These are phyloP conservation scores for Scaptomyza caliginosa DNA, from an alignment of 2,888 invertebrate species.

Conservation along the genomic window DNA sequence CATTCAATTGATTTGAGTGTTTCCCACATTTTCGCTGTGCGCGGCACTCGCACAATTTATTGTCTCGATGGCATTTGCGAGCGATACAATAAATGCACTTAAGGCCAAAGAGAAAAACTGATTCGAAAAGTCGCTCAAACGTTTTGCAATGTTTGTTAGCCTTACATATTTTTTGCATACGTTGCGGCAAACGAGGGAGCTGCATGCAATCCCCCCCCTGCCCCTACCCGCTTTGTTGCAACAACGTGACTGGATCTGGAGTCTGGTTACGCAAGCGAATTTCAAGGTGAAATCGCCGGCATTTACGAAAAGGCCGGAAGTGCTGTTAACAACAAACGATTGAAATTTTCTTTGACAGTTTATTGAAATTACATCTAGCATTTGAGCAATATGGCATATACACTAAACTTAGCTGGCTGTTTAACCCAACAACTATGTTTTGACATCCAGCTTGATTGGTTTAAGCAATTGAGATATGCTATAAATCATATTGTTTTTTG, in stretches of 20 bases:
- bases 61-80: background rate
- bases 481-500: background rate
- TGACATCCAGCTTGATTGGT: slow-evolving; percentile 9
- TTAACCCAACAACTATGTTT: slow-evolving; percentile 5
- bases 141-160: slow-evolving; percentile 54
- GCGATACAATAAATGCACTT: slow-evolving; percentile 45
- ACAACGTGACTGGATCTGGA: slow-evolving; percentile 26
- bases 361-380: slow-evolving; percentile 47
- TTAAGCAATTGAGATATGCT: background rate
- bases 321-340: slow-evolving; percentile 26
- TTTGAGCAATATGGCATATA: slow-evolving; percentile 30
- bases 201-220: background rate
- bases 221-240: background rate
- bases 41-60: slow-evolving; percentile 39
- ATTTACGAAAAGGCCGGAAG: slow-evolving; percentile 45
- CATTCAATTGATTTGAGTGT: slow-evolving; percentile 17
- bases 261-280: slow-evolving; percentile 56
- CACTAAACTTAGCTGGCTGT: background rate
- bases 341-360: slow-evolving; percentile 42
- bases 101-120: slow-evolving; percentile 7
- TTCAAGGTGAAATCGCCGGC: slow-evolving; percentile 73
- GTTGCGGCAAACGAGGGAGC: slow-evolving; percentile 7
- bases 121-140: slow-evolving; percentile 36
- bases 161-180: slow-evolving; percentile 62
- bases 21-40: slow-evolving; percentile 33